Conservation (phyloP, 2,797 vertebrate species). For the Protonibea diacanthus region DNA sequence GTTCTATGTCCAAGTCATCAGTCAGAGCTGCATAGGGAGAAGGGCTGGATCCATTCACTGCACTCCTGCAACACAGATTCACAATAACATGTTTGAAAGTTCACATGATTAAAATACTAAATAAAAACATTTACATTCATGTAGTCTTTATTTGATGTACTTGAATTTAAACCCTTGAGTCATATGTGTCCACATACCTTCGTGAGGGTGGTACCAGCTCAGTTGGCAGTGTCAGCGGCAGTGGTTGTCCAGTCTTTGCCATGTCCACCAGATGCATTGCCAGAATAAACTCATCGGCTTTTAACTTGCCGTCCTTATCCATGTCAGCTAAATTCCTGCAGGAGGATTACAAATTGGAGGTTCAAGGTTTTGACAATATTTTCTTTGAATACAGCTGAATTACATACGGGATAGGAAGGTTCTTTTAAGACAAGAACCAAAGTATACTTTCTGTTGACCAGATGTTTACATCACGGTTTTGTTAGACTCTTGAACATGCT, state of each 20-base stretch:
- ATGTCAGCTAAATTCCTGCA: constrained; percentile 94
- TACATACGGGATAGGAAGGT: not conserved
- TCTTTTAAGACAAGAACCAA: not conserved
- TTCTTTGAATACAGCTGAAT: not conserved
- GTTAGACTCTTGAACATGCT: not conserved
- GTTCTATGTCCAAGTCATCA: constrained; percentile 87
- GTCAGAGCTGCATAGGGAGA: constrained; percentile 83
- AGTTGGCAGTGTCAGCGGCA: constrained; percentile 91
- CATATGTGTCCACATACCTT: constrained; percentile 79
- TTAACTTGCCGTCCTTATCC: constrained; percentile 95
- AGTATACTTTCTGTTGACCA: not conserved
- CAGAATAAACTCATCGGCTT: constrained; percentile 96
- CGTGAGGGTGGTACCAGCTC: constrained; percentile 93
- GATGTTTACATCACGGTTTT: not conserved
- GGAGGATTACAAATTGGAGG: not conserved
- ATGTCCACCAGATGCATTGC: constrained; percentile 98
- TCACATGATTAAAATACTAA: not conserved
- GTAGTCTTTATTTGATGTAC: not conserved
- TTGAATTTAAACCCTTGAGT: not conserved
- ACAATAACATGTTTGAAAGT: constrained; percentile 9
- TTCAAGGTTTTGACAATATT: not conserved
- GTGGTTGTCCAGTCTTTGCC: constrained; percentile 90
- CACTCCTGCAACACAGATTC: constrained; percentile 72
- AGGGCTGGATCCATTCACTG: constrained; percentile 89
- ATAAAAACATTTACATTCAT: not conserved